These are phyloP conservation scores for Anniella stebbinsi DNA, from an alignment of 2,797 vertebrate species.

Conservation along the genomic window DNA sequence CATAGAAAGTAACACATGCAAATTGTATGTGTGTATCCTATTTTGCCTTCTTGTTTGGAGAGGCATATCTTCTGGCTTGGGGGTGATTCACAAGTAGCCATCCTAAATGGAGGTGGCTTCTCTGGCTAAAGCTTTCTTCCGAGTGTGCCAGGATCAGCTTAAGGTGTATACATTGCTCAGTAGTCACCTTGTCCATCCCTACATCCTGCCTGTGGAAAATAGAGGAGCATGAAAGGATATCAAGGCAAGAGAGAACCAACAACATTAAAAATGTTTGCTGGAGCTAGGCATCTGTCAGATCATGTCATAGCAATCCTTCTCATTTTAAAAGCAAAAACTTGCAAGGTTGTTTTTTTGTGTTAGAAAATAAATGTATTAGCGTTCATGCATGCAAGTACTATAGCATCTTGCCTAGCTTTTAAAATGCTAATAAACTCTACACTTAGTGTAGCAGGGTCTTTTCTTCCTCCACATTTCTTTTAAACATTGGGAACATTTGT, in stretches of 20 bases:
- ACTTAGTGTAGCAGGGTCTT: background rate
- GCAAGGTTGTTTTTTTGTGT: conserved; percentile 10
- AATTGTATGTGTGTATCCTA: too few species aligned
- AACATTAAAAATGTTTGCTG: background rate
- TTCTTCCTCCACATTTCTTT: background rate
- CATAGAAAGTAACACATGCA: too few species aligned
- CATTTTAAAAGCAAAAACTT: conserved; percentile 2
- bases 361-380: conserved; percentile 5
- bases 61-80: too few species aligned
- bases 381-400: background rate
- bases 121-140: background rate
- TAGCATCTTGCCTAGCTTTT: background rate
- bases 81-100: too few species aligned
- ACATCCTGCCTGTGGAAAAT: background rate
- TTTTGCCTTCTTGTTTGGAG: too few species aligned
- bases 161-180: background rate
- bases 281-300: background rate
- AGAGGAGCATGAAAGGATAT: background rate
- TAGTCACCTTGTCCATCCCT: background rate
- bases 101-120: background rate
- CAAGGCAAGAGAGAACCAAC: background rate
- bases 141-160: background rate
- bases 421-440: conserved; percentile 8
- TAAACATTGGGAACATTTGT: background rate
- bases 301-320: background rate